Conservation (phyloP, 2,113 vertebrate genomes). For the Lagenorhynchus albirostris region DNA sequence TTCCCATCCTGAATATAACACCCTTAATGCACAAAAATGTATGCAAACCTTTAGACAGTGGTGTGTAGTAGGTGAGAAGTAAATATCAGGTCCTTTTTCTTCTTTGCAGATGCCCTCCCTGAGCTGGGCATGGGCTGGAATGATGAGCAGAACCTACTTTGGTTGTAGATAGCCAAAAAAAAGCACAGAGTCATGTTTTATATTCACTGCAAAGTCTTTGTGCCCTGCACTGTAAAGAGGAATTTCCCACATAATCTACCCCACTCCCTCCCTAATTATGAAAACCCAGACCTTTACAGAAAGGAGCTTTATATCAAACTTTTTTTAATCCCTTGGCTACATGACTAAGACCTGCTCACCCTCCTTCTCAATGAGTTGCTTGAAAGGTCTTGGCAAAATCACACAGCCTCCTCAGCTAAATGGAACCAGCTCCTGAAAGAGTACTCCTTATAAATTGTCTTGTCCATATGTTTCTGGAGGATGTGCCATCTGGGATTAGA, state of each 20-base stretch:
- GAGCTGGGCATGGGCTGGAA: neutral
- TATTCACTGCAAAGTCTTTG: neutral
- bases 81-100: neutral
- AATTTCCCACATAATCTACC: neutral
- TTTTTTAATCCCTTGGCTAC: neutral
- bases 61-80: neutral
- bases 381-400: slow-evolving; percentile 27
- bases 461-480: slow-evolving; percentile 64
- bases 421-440: slow-evolving; percentile 42
- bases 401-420: neutral
- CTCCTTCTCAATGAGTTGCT: neutral
- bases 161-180: neutral
- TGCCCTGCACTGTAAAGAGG: neutral
- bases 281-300: neutral
- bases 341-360: neutral
- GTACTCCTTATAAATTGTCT: slow-evolving; percentile 39
- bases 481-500: slow-evolving; percentile 67
- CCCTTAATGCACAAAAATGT: neutral
- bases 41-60: neutral
- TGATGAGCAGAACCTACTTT: neutral
- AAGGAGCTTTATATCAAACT: neutral
- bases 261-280: neutral
- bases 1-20: neutral
- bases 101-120: neutral
- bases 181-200: fast-evolving